Conservation (phyloP, 2,113 vertebrate species). For the Chascanopsetta lugubris region DNA sequence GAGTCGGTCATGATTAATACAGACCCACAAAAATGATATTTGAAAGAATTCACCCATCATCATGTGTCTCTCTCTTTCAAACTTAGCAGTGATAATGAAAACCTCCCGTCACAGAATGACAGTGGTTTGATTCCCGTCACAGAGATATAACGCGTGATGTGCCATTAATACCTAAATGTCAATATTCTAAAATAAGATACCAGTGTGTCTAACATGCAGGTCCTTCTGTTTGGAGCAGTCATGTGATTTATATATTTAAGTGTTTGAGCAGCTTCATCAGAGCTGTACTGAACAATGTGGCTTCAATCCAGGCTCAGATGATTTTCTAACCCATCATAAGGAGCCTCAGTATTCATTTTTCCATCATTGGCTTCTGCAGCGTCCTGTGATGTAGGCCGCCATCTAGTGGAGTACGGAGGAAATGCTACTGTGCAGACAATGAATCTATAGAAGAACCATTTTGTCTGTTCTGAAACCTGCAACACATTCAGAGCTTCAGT, state of each 20-base stretch:
- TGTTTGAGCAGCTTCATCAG: neutral
- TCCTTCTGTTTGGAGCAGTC: neutral
- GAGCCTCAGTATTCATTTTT: neutral
- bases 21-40: slow-evolving; percentile 33
- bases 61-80: slow-evolving; percentile 38
- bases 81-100: slow-evolving; percentile 64
- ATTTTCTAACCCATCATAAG: neutral
- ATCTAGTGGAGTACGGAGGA: slow-evolving; percentile 1
- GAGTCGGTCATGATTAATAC: neutral
- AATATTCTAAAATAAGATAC: slow-evolving; percentile 10
- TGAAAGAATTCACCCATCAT: slow-evolving; percentile 8
- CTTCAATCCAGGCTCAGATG: neutral
- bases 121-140: slow-evolving; percentile 34
- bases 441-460: neutral
- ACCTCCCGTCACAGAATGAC: slow-evolving; percentile 35
- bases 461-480: neutral
- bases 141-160: slow-evolving; percentile 29
- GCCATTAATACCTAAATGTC: slow-evolving; percentile 9
- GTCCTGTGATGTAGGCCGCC: neutral
- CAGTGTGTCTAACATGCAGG: slow-evolving; percentile 31
- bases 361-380: neutral
- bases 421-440: neutral
- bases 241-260: neutral
- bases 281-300: neutral
- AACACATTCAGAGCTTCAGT: neutral